A percentile compares a stretch with the other conserved stretches of the same genome.
These are phyloP conservation scores for Nixonia krombeini DNA, from an alignment of 1,140 invertebrate species.

Conservation along the genomic window DNA sequence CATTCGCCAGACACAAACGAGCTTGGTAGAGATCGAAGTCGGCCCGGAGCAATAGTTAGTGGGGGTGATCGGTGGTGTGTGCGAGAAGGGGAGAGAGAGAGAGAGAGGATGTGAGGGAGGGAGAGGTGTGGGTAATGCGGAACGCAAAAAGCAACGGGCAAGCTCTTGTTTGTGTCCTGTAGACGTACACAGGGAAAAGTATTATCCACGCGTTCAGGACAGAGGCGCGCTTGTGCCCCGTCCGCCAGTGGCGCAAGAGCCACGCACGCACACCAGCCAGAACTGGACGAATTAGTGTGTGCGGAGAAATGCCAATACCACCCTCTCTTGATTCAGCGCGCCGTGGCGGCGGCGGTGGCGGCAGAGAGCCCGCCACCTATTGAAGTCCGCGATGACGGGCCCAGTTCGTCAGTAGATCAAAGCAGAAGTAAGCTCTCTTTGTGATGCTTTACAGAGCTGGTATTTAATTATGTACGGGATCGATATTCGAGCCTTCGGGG, in stretches of 20 bases:
- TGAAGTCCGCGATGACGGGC: constrained; percentile 69
- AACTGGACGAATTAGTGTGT: constrained; percentile 15
- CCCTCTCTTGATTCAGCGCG: constrained; percentile 29
- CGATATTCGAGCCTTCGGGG: constrained; percentile 68
- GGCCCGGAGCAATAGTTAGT: constrained; percentile 38
- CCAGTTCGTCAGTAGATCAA: constrained; percentile 72
- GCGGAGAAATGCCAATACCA: constrained; percentile 40
- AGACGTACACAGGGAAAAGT: neutral
- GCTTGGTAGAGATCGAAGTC: constrained; percentile 11
- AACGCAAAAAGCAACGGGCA: constrained; percentile 36
- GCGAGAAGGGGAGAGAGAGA: too few relatives aligned
- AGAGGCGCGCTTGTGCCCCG: too few relatives aligned
- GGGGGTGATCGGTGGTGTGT: constrained; percentile 20
- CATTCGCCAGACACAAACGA: constrained; percentile 4
- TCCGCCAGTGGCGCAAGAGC: too few relatives aligned
- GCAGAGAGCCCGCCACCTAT: constrained; percentile 47
- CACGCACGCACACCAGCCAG: neutral
- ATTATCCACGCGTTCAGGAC: constrained; percentile 1
- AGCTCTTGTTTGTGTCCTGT: constrained; percentile 13
- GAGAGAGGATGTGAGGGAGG: constrained; percentile 20
- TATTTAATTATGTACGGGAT: constrained; percentile 72
- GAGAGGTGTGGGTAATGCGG: constrained; percentile 6
- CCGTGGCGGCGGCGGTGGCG: too few relatives aligned
- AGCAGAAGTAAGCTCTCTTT: constrained; percentile 68
- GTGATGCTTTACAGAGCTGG: constrained; percentile 67